A percentile compares a stretch with the other conserved stretches of the same genome.
phyloP scores from a whole-genome alignment of 2,888 invertebrate genomes.

The Eudemis profundana region DNA sequence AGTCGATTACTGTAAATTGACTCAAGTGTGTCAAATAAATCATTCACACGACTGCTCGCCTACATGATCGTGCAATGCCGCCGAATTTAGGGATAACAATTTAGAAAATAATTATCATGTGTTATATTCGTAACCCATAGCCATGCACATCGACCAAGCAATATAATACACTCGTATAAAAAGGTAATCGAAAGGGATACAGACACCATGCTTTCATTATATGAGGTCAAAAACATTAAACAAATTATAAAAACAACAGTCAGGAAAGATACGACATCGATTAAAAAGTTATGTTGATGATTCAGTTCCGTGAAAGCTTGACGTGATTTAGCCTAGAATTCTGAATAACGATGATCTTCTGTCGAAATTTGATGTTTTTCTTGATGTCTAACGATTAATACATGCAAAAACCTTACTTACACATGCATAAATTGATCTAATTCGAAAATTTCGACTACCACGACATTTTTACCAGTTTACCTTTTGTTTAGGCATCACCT shows the following conservation, averaged over 20 bases:
- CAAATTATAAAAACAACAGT: slow-evolving; percentile 56
- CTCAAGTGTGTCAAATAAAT: slow-evolving; percentile 49
- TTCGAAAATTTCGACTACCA: slow-evolving; percentile 57
- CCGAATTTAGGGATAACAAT: slow-evolving; percentile 62
- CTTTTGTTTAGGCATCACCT: slow-evolving; percentile 62
- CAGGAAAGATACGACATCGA: slow-evolving; percentile 63
- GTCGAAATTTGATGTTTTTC: slow-evolving; percentile 47
- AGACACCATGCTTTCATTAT: slow-evolving; percentile 79
- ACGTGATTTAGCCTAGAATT: slow-evolving; percentile 53
- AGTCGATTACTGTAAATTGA: slow-evolving; percentile 64
- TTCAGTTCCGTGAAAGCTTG: slow-evolving; percentile 55
- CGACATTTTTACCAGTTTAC: slow-evolving; percentile 61
- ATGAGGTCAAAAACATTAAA: slow-evolving; percentile 73
- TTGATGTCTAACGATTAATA: slow-evolving; percentile 57
- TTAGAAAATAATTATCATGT: slow-evolving; percentile 62
- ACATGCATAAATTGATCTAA: slow-evolving; percentile 66
- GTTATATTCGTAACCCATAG: slow-evolving; percentile 66
- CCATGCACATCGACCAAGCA: slow-evolving; percentile 81
- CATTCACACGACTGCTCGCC: slow-evolving; percentile 72
- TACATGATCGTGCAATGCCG: slow-evolving; percentile 73
- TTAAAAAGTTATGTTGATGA: slow-evolving; percentile 53
- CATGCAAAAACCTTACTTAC: slow-evolving; percentile 63
- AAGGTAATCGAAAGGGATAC: slow-evolving; percentile 61
- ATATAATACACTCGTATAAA: slow-evolving; percentile 47
- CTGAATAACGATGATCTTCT: slow-evolving; percentile 54